Base-by-base conservation (phyloP, 1,140 invertebrate genomes). In the Marisa cornuarietis region DNA sequence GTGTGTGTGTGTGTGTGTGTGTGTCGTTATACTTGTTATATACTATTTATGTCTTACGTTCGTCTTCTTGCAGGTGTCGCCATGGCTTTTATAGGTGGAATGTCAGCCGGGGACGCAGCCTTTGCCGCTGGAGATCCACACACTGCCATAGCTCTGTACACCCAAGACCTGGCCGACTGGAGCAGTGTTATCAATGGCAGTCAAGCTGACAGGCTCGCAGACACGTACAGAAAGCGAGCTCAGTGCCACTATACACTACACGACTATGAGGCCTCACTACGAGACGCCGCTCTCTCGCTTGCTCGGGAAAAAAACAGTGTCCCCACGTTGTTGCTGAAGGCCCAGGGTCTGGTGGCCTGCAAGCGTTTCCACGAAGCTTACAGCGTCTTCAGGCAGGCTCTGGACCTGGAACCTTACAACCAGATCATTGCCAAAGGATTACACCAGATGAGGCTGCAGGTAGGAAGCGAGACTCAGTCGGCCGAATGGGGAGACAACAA, bases 341-440 rank as follows among this genome's bases (percentile, higher is more conserved):
- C 82, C 65, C 81, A 78, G 54, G 69, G 72, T 18, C 75, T 84
- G 18, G 77, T 78, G 65, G 82, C 78, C 69, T n/a, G 79, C 13
- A 73, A 71, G 20, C 22, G 75, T 10, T 85, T 79, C 52, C 81
- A 85, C 65, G 81, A 85, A 13, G 82, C 84, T 11, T 78, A 84
- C n/a, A 65, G n/a, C 7, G 72, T 71, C n/a, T 85, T 72, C 68
- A 80, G 74, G 74, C 61, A 79, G 51, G 84, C 82, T 0, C 68
- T 85, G 54, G 82, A 83, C 42, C 75, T 85, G n/a, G 83, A 85
- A 69, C 78, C 75, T 14, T 79, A 82, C 24, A 76, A 85, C 62
- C 20, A n/a, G 24, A 73, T 69, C 52, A 81, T 84, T 10, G 80
- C 80, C 13, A 71, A 77, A 52, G 79, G 71, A n/a, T 65, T 85